Evolutionary conservation across 2,113 vertebrate species (phyloP).

Genomic region (Agapornis roseicollis): DNA sequence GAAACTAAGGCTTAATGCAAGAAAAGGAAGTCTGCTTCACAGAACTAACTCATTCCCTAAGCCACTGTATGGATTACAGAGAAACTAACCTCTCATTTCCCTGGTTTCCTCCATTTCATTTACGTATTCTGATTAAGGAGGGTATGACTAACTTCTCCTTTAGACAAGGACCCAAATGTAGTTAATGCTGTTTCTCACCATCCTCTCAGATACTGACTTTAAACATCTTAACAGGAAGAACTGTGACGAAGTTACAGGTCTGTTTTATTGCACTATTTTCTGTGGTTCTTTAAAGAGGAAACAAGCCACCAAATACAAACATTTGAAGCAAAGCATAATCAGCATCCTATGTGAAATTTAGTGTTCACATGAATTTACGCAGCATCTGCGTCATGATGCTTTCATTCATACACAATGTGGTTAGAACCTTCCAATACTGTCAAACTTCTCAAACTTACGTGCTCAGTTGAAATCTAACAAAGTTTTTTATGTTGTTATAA

Average conservation of each 20-base stretch:
- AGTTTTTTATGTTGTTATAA: constrained; percentile 99
- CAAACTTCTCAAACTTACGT: constrained; percentile 85
- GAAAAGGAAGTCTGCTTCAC: neutral
- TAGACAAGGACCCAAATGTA: neutral
- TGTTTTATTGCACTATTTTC: neutral
- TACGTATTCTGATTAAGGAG: neutral
- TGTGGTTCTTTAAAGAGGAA: neutral
- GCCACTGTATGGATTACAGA: neutral
- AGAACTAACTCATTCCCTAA: neutral
- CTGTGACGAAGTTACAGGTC: neutral
- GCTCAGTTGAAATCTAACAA: constrained; percentile 98
- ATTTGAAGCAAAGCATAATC: neutral
- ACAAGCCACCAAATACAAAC: neutral
- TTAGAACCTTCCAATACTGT: neutral
- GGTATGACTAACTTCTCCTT: neutral
- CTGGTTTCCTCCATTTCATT: neutral
- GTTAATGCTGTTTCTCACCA: neutral
- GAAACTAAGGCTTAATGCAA: neutral
- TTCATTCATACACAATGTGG: neutral
- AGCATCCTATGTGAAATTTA: neutral
- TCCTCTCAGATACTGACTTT: neutral
- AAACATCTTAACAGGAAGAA: neutral
- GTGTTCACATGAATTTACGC: neutral
- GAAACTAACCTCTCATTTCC: neutral
- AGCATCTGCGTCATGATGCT: neutral